Evolutionary conservation across 2,113 vertebrate species (phyloP).

Genomic region (Syngnathus floridae): DNA sequence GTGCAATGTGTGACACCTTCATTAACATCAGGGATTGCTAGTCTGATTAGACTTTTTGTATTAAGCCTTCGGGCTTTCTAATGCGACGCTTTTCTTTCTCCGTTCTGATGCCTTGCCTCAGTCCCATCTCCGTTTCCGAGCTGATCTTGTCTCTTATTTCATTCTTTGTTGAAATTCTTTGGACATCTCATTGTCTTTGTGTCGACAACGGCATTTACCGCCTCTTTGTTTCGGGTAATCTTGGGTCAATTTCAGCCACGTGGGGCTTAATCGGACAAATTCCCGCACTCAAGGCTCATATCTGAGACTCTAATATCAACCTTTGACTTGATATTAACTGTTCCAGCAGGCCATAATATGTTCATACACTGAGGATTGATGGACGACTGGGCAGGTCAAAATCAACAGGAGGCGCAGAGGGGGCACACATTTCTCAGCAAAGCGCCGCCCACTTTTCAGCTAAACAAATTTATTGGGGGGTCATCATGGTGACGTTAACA

Average conservation of each 20-base stretch:
- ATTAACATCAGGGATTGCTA: constrained; percentile 99
- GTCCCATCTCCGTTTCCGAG: constrained; percentile 50
- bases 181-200: constrained; percentile 56
- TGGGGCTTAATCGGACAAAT: constrained; percentile 15
- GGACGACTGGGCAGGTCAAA: not conserved
- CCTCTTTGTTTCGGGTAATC: constrained; percentile 59
- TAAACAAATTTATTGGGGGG: no score
- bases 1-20: constrained; percentile 99
- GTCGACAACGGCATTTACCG: constrained; percentile 52
- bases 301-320: constrained; percentile 1
- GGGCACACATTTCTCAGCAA: no score
- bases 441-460: no score
- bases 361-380: not conserved
- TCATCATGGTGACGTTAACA: not conserved
- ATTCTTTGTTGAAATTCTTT: constrained; percentile 50
- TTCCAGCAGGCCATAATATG: not conserved
- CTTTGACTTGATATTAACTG: constrained; percentile 21
- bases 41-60: constrained; percentile 99
- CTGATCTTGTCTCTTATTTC: constrained; percentile 57
- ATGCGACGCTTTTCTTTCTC: constrained; percentile 47
- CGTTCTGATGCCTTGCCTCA: constrained; percentile 58
- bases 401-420: no score
- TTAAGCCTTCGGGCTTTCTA: constrained; percentile 87
- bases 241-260: constrained; percentile 43
- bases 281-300: constrained; percentile 11